Evolutionary conservation across 2,797 vertebrate genomes (phyloP).

Genomic region (Amblyopsis hoosieri): DNA sequence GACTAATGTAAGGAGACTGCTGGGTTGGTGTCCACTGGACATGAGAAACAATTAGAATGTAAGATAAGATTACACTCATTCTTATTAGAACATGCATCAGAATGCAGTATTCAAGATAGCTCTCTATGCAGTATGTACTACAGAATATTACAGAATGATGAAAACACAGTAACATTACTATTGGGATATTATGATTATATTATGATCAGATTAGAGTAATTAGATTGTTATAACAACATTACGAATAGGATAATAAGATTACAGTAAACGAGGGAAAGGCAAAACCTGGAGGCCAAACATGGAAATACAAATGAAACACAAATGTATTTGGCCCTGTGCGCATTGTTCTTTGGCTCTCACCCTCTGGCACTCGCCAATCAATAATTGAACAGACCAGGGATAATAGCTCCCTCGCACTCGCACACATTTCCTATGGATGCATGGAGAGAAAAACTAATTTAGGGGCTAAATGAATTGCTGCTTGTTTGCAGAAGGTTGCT

Average conservation of each 20-base stretch:
- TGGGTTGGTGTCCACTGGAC: slow-evolving; percentile 12
- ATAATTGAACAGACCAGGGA: slow-evolving; percentile 74
- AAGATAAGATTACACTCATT: too few species aligned
- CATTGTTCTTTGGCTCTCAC: slow-evolving; percentile 53
- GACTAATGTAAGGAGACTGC: slow-evolving; percentile 9
- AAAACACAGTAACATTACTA: too few species aligned
- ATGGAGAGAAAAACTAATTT: slow-evolving; percentile 61
- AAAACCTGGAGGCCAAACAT: slow-evolving; percentile 40
- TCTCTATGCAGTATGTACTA: too few species aligned
- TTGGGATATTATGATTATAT: too few species aligned
- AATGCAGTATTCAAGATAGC: too few species aligned
- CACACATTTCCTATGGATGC: slow-evolving; percentile 23
- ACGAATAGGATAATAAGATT: background rate
- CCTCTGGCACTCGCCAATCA: slow-evolving; percentile 66
- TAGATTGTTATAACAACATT: too few species aligned
- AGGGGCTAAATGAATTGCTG: slow-evolving; percentile 61
- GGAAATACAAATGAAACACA: slow-evolving; percentile 57
- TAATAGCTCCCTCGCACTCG: slow-evolving; percentile 63
- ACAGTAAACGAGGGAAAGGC: slow-evolving; percentile 16
- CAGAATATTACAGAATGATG: too few species aligned
- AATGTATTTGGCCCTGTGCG: slow-evolving; percentile 64
- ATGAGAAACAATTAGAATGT: background rate
- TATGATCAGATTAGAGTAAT: too few species aligned
- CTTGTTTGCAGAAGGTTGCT: slow-evolving; percentile 40
- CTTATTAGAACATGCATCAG: too few species aligned